Evolutionary conservation across 2,113 vertebrate genomes (phyloP).

Genomic region (Paralichthys olivaceus): DNA sequence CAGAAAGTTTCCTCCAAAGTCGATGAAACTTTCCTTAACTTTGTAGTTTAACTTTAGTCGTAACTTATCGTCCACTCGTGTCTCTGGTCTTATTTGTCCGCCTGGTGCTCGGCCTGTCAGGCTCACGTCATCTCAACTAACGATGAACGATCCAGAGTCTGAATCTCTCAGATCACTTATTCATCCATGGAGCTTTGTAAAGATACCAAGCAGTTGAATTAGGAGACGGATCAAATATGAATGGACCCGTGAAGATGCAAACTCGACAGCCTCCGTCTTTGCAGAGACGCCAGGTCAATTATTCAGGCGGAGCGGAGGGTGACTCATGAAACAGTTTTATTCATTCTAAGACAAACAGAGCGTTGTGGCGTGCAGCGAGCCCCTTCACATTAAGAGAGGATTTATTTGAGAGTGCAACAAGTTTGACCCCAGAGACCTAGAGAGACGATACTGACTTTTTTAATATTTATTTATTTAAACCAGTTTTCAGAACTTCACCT

Average conservation of each 20-base stretch:
- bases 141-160: too few relatives aligned
- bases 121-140: too few relatives aligned
- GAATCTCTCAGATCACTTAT: constrained; percentile 56
- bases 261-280: not conserved
- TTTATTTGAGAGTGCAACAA: too few relatives aligned
- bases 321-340: constrained; percentile 8
- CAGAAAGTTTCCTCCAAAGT: not conserved
- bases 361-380: too few relatives aligned
- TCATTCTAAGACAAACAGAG: not conserved
- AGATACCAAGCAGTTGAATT: constrained; percentile 30
- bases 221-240: constrained; percentile 33
- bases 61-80: not conserved
- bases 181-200: constrained; percentile 16
- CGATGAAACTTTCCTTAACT: not conserved
- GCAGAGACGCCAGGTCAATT: not conserved
- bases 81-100: too few relatives aligned
- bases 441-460: too few relatives aligned
- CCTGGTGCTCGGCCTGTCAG: too few relatives aligned
- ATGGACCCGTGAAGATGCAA: constrained; percentile 27
- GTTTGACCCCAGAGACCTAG: too few relatives aligned
- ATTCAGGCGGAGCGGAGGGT: not conserved
- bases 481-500: too few relatives aligned
- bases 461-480: too few relatives aligned
- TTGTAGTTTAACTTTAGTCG: not conserved
- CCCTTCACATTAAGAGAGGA: too few relatives aligned